These are phyloP conservation scores for Hydractinia symbiolongicarpus DNA, from an alignment of 30 jellyfish, hydroid and myxozoan species.

Conservation along the genomic window DNA sequence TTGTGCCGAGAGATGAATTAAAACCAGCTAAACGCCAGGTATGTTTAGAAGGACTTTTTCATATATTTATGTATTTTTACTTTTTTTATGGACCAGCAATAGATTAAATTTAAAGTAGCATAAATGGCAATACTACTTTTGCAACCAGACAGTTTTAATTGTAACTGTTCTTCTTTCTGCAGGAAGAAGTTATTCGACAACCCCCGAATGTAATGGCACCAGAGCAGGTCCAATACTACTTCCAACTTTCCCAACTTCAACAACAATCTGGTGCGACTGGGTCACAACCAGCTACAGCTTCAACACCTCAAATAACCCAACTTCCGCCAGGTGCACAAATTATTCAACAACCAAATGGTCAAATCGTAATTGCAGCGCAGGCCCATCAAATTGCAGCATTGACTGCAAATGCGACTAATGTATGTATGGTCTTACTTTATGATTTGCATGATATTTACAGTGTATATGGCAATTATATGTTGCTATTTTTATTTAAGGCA, in stretches of 20 bases:
- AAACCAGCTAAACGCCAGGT: constrained; percentile 85
- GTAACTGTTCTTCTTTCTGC: background rate
- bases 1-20: constrained; percentile 91
- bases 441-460: no score
- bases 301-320: constrained; percentile 26
- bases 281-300: background rate
- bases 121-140: no score
- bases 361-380: constrained; percentile 21
- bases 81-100: no score
- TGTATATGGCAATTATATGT: no score
- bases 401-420: background rate
- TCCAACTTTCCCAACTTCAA: constrained; percentile 86
- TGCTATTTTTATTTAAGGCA: no score
- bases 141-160: no score
- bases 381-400: background rate
- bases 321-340: constrained; percentile 32
- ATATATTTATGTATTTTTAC: no score
- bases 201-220: constrained; percentile 58
- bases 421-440: no score
- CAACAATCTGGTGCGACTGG: constrained; percentile 37
- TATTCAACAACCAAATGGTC: constrained; percentile 31
- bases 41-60: background rate
- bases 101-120: no score
- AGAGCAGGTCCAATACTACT: constrained; percentile 81
- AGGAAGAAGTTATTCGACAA: constrained; percentile 42